Percentiles rank a stretch among this genome's conserved stretches.
These are phyloP conservation scores for Bombus terrestris DNA, from an alignment of 1,140 invertebrate genomes.

Conservation along the genomic window DNA sequence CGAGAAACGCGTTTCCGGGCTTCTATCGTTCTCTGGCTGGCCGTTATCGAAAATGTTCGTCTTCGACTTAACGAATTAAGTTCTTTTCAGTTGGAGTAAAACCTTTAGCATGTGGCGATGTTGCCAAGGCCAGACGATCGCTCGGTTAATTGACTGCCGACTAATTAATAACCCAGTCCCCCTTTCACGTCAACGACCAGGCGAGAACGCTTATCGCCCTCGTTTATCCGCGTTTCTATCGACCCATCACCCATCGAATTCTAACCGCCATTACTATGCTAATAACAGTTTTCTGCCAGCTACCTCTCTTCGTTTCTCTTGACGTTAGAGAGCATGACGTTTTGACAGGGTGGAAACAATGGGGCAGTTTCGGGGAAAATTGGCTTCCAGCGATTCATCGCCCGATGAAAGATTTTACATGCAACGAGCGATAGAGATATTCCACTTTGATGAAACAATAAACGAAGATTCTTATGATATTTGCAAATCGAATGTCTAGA, in stretches of 20 bases:
- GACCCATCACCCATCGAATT: constrained; percentile 41
- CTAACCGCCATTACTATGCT: constrained; percentile 53
- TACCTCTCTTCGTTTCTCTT: background rate
- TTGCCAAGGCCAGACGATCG: constrained; percentile 12
- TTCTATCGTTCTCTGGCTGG: background rate
- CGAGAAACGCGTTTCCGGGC: background rate
- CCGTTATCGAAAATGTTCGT: constrained; percentile 66
- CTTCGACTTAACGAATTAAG: constrained; percentile 69
- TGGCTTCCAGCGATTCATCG: background rate
- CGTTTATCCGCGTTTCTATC: constrained; percentile 54
- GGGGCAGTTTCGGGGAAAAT: background rate
- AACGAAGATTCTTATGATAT: no score
- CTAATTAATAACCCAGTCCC: constrained; percentile 59
- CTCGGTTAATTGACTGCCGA: constrained; percentile 59
- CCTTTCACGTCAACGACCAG: constrained; percentile 10
- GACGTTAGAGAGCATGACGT: background rate
- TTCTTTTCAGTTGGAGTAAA: constrained; percentile 62
- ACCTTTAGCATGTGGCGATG: constrained; percentile 6
- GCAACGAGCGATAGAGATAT: background rate
- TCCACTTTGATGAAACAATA: background rate
- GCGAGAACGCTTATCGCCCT: constrained; percentile 20
- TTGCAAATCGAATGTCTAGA: no score
- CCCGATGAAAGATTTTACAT: background rate
- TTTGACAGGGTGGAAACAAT: background rate
- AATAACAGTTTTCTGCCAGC: constrained; percentile 29